Base-by-base conservation (phyloP, 2,797 vertebrate species). In the Enteromius treurensis region DNA sequence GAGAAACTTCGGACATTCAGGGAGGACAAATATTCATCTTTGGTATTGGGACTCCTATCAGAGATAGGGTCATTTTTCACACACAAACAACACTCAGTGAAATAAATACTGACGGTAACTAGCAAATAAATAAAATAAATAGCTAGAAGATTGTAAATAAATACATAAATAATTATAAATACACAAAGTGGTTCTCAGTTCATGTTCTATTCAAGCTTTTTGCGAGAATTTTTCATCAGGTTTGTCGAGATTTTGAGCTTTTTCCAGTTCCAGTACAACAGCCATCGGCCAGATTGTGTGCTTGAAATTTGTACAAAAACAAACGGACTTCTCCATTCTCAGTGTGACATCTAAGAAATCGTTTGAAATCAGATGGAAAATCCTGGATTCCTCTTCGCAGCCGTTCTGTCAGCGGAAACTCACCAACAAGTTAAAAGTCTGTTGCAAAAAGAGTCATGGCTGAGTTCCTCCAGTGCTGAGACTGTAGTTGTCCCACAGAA, bases 21-120 rank as follows among this genome's bases (percentile, higher is more conserved):
- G 94, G 93, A 94, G 92, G 92, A 89, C 91, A 93, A 86, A 95
- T 93, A 92, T 93, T 94, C 89, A 92, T 95, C 95, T 95, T 95
- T 95, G 95, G 95, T 95, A 95, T 95, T 95, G 93, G 94, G 93
- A 94, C 92, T 91, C 94, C 94, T 94, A 95, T 95, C 93, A 91
- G 91, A 92, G 93, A 93, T 91, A 94, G 92, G 90, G 93, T 93
- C 87, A 91, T 93, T 93, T 93, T 91, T 93, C 92, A 95, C 92
- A 91, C 91, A 94, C 94, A 93, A 91, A 94, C 91, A 93, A 92
- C 93, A 92, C 91, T 90, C 90, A 10, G 85, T 92, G 93, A 95
- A 95, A 95, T 95, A 95, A 95, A 94, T 95, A 95, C 91, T 94
- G 93, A 93, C 91, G 94, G 92, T 93, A 93, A 77, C 93, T 93